Evolutionary conservation across 2,113 vertebrate species (phyloP), one percentile per base, ranked within the genome.

Genomic region (Xenotilapia flavipinnis): DNA sequence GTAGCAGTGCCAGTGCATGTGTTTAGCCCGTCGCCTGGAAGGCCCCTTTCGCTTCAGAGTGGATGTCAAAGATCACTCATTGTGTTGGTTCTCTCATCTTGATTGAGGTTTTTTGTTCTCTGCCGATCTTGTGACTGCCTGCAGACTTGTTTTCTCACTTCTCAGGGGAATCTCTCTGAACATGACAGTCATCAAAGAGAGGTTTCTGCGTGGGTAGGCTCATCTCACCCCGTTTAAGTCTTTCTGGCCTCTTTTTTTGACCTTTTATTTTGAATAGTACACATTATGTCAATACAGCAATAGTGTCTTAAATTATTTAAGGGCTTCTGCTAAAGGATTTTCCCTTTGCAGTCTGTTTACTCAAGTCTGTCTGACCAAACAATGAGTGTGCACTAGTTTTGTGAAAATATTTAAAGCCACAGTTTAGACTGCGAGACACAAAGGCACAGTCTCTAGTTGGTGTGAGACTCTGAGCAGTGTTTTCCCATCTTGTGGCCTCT

Each of bases 21-120:
- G 95, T 96, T 97, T 94, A 94, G 95, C 95, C 95, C 95, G 93
- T 94, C 82, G 95, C 96, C 96, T 96, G 94, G 93, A 92, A 94
- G 94, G 93, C 90, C 92, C 89, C 89, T 70, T 93, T 94, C 17
- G 80, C 93, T 90, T 93, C 91, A 87, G 85, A 94, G 93, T 96
- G 93, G 92, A 93, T 95, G 95, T 95, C 95, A 94, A 90, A 92
- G 93, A 91, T 89, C 87, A 88, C 87, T 94, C 84, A 95, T 96
- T 95, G 93, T 94, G 85, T 89, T 80, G 86, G 79, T 87, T 82
- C 81, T 93, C 93, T 91, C 90, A 86, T 93, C 90, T 88, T 82
- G 92, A 94, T 92, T 94, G 93, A 91, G 89, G 89, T 91, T 92
- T 79, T 88, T 88, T 86, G 84, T 90, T 81, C 85, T 80, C 77